Conservation (phyloP, 1,140 invertebrate species). For the Ruditapes philippinarum region DNA sequence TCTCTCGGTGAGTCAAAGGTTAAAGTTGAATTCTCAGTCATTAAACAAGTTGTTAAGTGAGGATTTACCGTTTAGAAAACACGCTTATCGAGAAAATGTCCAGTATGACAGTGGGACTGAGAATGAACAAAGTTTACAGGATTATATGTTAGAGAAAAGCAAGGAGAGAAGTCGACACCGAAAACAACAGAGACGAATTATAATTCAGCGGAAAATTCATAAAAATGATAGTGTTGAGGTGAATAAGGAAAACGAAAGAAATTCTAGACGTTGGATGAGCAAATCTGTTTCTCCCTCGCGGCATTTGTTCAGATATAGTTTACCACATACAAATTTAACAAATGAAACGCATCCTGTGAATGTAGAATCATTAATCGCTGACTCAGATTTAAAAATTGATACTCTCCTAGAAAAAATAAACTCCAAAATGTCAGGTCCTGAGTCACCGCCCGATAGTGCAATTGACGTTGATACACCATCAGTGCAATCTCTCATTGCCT, state of each 20-base stretch:
- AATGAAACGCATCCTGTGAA: conserved; percentile 8
- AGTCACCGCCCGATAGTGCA: conserved; percentile 49
- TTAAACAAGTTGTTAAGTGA: conserved; percentile 56
- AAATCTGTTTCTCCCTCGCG: conserved; percentile 36
- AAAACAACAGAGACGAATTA: conserved; percentile 26
- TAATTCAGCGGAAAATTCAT: conserved; percentile 46
- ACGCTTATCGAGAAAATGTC: not conserved
- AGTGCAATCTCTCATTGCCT: conserved; percentile 7
- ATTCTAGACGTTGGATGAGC: conserved; percentile 10
- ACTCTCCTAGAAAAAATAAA: conserved; percentile 16
- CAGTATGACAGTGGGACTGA: conserved; percentile 23
- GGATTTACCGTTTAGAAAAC: conserved; percentile 9
- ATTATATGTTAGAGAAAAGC: conserved; percentile 39
- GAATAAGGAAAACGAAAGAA: conserved; percentile 33
- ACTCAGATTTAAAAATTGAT: conserved; percentile 53
- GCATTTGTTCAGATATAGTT: not conserved
- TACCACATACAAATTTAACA: not conserved
- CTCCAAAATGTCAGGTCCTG: not conserved
- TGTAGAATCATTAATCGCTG: conserved; percentile 32
- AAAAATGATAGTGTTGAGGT: not conserved
- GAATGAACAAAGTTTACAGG: conserved; percentile 42
- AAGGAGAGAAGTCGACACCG: conserved; percentile 38
- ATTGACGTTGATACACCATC: conserved; percentile 44
- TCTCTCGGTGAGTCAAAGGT: conserved; percentile 39
- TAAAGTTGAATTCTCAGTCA: conserved; percentile 26